Conservation (phyloP, 2,888 invertebrate genomes). For the Apocheima hispidaria region DNA sequence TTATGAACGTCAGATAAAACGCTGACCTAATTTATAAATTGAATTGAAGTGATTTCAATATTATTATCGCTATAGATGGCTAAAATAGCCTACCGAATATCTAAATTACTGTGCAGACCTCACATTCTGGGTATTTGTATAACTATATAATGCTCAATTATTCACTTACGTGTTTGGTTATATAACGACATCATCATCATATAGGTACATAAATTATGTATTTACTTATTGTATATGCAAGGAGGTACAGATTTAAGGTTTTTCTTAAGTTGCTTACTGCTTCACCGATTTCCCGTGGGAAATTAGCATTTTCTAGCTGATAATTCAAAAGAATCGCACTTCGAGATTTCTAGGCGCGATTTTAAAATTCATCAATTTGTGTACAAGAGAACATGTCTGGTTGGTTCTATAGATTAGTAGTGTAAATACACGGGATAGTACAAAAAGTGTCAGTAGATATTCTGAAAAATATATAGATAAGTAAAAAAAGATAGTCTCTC, state of each 20-base stretch:
- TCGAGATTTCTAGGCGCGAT: neutral
- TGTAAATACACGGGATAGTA: neutral
- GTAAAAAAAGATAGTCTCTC: conserved; percentile 3
- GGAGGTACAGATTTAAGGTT: neutral
- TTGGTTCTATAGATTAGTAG: neutral
- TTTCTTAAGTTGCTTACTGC: conserved; percentile 3
- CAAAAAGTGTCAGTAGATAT: neutral
- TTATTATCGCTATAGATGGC: conserved; percentile 1
- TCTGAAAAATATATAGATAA: neutral
- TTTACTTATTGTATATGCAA: neutral
- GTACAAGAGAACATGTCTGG: neutral
- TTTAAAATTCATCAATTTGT: neutral
- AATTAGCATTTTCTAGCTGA: conserved; percentile 6
- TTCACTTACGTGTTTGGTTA: no score
- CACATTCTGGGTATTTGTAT: neutral
- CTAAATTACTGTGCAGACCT: no score
- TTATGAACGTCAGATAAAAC: conserved; percentile 38
- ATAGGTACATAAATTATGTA: neutral
- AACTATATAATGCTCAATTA: no score
- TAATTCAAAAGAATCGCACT: neutral
- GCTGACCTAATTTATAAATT: conserved; percentile 42
- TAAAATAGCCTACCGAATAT: neutral
- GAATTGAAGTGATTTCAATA: conserved; percentile 38
- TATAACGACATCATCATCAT: neutral
- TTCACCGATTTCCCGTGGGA: conserved; percentile 7